phyloP scores from a whole-genome alignment of 2,888 invertebrate species.

The Chironomus riparius region DNA sequence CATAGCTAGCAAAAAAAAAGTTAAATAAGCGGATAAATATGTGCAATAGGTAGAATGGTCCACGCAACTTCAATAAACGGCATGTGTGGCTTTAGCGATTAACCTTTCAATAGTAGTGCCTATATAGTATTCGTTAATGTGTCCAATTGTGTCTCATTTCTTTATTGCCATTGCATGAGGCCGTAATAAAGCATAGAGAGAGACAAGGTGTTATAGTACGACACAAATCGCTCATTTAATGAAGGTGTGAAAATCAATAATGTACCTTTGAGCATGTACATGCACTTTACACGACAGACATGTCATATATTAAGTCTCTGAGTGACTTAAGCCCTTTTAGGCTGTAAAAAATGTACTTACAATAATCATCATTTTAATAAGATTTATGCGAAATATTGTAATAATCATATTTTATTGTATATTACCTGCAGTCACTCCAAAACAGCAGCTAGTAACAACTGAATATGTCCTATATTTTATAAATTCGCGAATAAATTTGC shows the following conservation, averaged over 20 bases:
- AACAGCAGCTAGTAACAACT: background rate
- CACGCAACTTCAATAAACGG: conserved; percentile 7
- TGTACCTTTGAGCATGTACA: background rate
- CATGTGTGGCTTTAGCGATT: background rate
- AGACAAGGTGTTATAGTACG: background rate
- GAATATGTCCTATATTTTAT: conserved; percentile 10
- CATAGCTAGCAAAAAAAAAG: too few species aligned
- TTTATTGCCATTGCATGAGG: background rate
- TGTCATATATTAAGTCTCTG: background rate
- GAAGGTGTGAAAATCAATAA: conserved; percentile 18
- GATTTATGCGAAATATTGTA: background rate
- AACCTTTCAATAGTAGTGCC: background rate
- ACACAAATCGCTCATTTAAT: conserved; percentile 9
- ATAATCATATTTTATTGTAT: background rate
- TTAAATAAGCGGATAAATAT: background rate
- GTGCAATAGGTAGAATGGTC: background rate
- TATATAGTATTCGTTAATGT: background rate
- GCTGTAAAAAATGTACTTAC: background rate
- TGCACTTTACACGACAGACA: background rate
- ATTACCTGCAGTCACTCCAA: background rate
- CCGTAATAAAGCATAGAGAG: too few species aligned
- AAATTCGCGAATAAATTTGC: conserved; percentile 2
- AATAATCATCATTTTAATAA: background rate
- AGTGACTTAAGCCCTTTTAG: background rate
- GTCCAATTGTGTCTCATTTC: background rate